Base-by-base conservation (phyloP, 2,888 invertebrate species). In the Limnephilus auricula region DNA sequence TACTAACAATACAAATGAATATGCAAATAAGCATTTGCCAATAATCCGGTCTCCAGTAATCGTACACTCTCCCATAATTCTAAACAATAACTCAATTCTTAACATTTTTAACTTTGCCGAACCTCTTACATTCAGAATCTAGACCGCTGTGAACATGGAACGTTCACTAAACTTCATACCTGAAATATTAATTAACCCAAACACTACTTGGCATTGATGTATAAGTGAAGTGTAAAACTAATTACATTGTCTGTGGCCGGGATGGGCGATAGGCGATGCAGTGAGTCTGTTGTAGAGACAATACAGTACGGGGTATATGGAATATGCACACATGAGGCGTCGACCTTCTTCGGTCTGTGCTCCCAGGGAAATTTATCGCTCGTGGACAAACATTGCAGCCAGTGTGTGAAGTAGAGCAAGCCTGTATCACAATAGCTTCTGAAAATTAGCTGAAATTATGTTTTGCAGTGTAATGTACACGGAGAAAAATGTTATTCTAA, bases 351-450 rank as follows among this genome's bases (percentile, higher is more conserved):
- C 65, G 65, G 25, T 65, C 9, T 25, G 25, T n/a, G 65, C 65
- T 65, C 65, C 65, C 65, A 25, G 37, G 87, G 34, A 37, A 88
- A 78, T 88, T 88, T 65, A 88, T 88, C 9, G 25, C 78, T 18
- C 65, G 6, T 88, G 37, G 18, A 34, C 78, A 88, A 88, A 88
- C 87, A 79, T 88, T 88, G 78, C 86, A 86, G 31, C 45, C 31
- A 32, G 78, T 88, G 31, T 88, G 34, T 34, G 32, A 88, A 88
- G 65, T 34, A 32, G 18, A 18, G 2, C n/a, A n/a, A n/a, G 65
- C 34, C 65, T 18, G 87, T 31, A 0, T 79, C 79, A 88, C 87
- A 88, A 88, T 25, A 2, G 78, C 85, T 30, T 2, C n/a, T 15
- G 12, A 32, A 84, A 32, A 31, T 79, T 79, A 79, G n/a, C n/a